Evolutionary conservation across 2,113 vertebrate species (phyloP).

Genomic region (Thomomys bottae): DNA sequence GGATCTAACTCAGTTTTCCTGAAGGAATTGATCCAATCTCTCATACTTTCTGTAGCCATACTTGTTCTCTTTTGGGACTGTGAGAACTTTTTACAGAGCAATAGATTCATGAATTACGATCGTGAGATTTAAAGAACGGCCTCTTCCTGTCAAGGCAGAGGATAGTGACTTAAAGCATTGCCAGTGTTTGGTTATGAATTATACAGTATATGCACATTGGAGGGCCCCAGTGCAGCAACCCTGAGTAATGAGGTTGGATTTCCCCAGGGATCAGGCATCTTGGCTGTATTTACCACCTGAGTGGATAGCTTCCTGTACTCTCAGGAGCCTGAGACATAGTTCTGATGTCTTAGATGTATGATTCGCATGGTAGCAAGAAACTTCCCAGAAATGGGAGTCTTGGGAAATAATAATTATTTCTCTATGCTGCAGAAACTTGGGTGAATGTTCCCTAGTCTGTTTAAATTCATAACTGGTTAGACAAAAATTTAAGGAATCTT

Average conservation of each 20-base stretch:
- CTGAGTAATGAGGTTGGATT: neutral
- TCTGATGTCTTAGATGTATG: neutral
- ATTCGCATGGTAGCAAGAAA: slow-evolving; percentile 30
- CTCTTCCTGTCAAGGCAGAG: neutral
- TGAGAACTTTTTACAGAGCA: slow-evolving; percentile 5
- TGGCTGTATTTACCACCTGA: slow-evolving; percentile 6
- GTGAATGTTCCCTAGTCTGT: slow-evolving; percentile 25
- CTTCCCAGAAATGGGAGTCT: slow-evolving; percentile 31
- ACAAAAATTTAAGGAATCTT: slow-evolving; percentile 57
- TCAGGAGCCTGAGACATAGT: slow-evolving; percentile 43
- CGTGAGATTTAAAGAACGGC: neutral
- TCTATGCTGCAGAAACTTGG: slow-evolving; percentile 51
- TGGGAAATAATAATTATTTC: slow-evolving; percentile 65
- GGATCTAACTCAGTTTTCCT: neutral
- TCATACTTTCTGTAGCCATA: neutral
- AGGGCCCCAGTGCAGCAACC: neutral
- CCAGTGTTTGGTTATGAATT: neutral
- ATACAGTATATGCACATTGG: accelerated
- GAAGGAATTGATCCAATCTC: neutral
- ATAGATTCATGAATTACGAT: neutral
- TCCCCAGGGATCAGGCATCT: neutral
- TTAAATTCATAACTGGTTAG: slow-evolving; percentile 63
- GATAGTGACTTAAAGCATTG: slow-evolving; percentile 1
- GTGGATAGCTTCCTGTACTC: neutral
- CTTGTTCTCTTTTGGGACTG: neutral